Percentiles rank a stretch among this genome's conserved stretches.
Evolutionary conservation across 2,113 vertebrate genomes (phyloP).

Genomic region (Galeopterus variegatus): DNA sequence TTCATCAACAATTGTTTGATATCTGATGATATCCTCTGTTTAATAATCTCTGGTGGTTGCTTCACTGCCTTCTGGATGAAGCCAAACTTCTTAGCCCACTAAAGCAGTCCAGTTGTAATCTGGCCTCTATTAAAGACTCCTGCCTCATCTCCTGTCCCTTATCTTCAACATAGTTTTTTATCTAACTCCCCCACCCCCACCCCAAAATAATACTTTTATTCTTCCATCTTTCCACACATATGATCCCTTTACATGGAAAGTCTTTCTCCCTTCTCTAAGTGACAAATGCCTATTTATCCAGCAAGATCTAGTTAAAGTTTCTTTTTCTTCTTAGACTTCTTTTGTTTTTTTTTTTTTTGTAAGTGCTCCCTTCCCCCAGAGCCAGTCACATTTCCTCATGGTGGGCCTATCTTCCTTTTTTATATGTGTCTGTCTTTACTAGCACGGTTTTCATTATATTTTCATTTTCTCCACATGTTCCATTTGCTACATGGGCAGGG

Average conservation of each 20-base stretch:
- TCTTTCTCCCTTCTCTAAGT: neutral
- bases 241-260: neutral
- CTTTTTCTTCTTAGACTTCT: neutral
- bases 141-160: neutral
- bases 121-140: neutral
- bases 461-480: neutral
- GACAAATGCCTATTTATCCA: neutral
- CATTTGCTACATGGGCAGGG: neutral
- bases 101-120: neutral
- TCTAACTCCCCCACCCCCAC: neutral
- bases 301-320: neutral
- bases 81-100: neutral
- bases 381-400: neutral
- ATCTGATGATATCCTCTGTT: neutral
- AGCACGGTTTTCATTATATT: neutral
- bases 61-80: neutral
- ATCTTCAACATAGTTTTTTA: neutral
- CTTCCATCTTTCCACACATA: neutral
- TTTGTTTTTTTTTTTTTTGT: neutral
- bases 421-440: neutral
- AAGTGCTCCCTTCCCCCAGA: neutral
- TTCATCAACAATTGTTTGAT: neutral
- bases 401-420: neutral
- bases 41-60: neutral
- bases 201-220: neutral